These are phyloP conservation scores for Griposia aprilina DNA, from an alignment of 2,888 invertebrate species.

Conservation along the genomic window DNA sequence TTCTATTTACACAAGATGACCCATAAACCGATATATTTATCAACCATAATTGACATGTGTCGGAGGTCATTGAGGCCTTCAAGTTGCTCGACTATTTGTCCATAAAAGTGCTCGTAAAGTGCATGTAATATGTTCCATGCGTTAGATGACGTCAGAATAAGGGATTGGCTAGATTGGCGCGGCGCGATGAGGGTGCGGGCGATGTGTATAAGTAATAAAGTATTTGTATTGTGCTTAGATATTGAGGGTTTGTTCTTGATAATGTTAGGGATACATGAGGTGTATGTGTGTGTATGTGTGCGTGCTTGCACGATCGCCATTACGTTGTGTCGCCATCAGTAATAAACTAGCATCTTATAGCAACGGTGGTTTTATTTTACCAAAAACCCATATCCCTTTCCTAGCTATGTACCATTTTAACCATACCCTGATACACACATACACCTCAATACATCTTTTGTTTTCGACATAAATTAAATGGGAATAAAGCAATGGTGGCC, in stretches of 20 bases:
- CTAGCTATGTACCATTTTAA: no score
- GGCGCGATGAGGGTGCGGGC: constrained; percentile 34
- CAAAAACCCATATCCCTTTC: no score
- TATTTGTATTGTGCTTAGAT: constrained; percentile 3
- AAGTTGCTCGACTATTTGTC: constrained; percentile 48
- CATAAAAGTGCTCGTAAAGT: constrained; percentile 62
- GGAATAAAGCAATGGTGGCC: no score
- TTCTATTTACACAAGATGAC: constrained; percentile 49
- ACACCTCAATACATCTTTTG: no score
- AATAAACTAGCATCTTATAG: no score
- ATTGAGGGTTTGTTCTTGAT: not conserved
- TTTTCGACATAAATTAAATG: no score
- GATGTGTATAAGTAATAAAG: constrained; percentile 21
- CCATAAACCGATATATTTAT: constrained; percentile 61
- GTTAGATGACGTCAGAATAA: constrained; percentile 55
- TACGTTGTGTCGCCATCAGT: no score
- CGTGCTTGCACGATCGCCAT: no score
- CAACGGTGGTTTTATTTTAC: no score
- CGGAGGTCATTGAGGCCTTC: constrained; percentile 47
- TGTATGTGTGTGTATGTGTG: no score
- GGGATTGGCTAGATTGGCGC: constrained; percentile 41
- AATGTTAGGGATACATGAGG: not conserved
- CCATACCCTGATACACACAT: no score
- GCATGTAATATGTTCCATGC: constrained; percentile 60
- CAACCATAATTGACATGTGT: constrained; percentile 56